Evolutionary conservation across 2,113 vertebrate genomes (phyloP).

Genomic region (Oryzias melastigma): DNA sequence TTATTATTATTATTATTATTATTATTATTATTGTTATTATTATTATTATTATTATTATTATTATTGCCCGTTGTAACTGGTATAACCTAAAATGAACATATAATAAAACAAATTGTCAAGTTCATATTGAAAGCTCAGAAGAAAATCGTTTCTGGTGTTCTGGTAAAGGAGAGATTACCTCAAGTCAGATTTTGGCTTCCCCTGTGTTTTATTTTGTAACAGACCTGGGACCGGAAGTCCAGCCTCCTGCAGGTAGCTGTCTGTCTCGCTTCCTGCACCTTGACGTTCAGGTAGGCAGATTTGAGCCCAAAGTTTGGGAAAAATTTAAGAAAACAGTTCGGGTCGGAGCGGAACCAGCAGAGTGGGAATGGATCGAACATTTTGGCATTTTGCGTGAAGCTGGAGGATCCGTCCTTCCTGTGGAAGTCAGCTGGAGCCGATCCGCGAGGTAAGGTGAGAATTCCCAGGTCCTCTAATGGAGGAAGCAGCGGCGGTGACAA

Average conservation of each 20-base stretch:
- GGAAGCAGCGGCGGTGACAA: conserved; percentile 51
- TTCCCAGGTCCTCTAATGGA: conserved; percentile 55
- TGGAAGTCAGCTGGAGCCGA: conserved; percentile 9
- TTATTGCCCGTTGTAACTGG: no score
- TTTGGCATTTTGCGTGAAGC: neutral
- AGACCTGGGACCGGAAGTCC: conserved; percentile 30
- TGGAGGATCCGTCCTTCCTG: neutral
- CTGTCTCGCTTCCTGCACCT: conserved; percentile 50
- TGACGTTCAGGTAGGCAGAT: conserved; percentile 60
- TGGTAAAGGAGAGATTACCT: no score
- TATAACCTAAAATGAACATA: no score
- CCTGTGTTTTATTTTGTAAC: conserved; percentile 25
- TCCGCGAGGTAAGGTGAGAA: conserved; percentile 30
- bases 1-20: no score
- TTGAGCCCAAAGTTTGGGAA: conserved; percentile 21
- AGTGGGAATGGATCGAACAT: conserved; percentile 14
- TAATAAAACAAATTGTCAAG: no score
- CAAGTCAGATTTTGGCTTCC: neutral
- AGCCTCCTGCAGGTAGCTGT: neutral
- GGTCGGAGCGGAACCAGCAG: neutral
- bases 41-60: no score
- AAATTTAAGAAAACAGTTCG: neutral
- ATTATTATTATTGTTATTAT: no score
- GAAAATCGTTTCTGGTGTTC: no score
- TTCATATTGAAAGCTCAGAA: no score